phyloP scores from a whole-genome alignment of 2,113 vertebrate genomes.

The Onychostoma macrolepis region DNA sequence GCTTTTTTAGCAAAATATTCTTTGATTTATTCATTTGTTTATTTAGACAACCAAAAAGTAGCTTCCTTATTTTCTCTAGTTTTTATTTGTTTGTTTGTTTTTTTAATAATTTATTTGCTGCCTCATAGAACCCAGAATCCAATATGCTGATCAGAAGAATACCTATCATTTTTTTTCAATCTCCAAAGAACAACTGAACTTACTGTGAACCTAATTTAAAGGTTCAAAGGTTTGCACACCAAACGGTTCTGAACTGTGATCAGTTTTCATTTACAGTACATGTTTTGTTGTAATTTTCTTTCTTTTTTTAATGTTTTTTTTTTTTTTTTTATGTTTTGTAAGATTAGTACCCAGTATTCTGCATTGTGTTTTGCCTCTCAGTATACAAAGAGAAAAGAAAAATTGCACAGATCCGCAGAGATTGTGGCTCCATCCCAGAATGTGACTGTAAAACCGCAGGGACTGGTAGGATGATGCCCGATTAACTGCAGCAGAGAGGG shows the following conservation, averaged over 20 bases:
- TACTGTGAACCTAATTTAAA: slow-evolving; percentile 9
- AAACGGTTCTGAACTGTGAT: neutral
- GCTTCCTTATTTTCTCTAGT: neutral
- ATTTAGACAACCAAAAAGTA: too few species aligned
- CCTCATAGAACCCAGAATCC: neutral
- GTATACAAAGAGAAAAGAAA: neutral
- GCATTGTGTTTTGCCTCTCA: neutral
- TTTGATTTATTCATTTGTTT: too few species aligned
- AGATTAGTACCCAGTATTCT: neutral
- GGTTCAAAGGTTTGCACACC: neutral
- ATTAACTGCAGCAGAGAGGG: slow-evolving; percentile 9
- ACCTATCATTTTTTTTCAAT: neutral
- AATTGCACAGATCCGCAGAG: neutral
- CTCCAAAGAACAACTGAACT: neutral
- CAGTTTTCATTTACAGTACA: neutral
- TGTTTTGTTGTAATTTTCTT: neutral
- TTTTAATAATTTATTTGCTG: neutral
- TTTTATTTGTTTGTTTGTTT: neutral
- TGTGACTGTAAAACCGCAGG: neutral
- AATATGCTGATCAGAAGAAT: neutral
- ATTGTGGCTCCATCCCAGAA: neutral
- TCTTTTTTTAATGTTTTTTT: too few species aligned
- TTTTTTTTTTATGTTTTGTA: neutral
- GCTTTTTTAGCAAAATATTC: too few species aligned
- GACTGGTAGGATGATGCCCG: slow-evolving; percentile 1